Evolutionary conservation across 2,113 vertebrate genomes (phyloP), one percentile per base, ranked within the genome.

Genomic region (Calypte anna): DNA sequence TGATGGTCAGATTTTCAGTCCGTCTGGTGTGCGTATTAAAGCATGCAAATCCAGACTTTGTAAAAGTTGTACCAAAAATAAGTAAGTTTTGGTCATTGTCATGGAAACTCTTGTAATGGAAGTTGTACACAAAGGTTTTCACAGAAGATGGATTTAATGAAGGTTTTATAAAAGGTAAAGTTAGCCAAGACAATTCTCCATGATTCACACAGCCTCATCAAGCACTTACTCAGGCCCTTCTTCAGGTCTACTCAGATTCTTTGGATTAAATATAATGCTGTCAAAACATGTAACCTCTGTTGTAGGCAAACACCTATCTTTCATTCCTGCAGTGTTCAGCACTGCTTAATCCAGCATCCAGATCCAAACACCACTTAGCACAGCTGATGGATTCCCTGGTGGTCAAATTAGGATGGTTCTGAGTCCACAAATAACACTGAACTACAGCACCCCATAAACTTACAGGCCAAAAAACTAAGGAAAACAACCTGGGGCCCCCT

Each of bases 401-500:
- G 20, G 36, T 43, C 48, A 62, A 74, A 62, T 28, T 18, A 30
- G 28, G 58, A 24, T 2, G 15, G 36, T 57, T 68, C 14, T 5
- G 15, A 62, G 28, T 28, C 22, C 59, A 40, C 62, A 61, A 20
- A 8, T 23, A 67, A 48, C 24, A 9, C 36, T 18, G 18, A 72
- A 53, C 48, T 63, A 36, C 68, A 58, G 36, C 63, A 62, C 36
- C 8, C 6, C 22, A 48, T 36, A 17, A 75, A 76, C 17, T 38
- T 30, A n/a, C 23, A 38, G 30, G 30, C 70, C 15, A 43, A 84
- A 64, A 83, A 75, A 10, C 5, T 38, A 44, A 61, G 53, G 14
- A 22, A 55, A 19, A 61, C 0, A 0, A 40, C 17, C 44, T 31
- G 46, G 20, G 7, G 23, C 25, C 66, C 31, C 51, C 3, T 2